These are phyloP conservation scores for Megalopta genalis DNA, from an alignment of 1,140 invertebrate genomes.

Conservation along the genomic window DNA sequence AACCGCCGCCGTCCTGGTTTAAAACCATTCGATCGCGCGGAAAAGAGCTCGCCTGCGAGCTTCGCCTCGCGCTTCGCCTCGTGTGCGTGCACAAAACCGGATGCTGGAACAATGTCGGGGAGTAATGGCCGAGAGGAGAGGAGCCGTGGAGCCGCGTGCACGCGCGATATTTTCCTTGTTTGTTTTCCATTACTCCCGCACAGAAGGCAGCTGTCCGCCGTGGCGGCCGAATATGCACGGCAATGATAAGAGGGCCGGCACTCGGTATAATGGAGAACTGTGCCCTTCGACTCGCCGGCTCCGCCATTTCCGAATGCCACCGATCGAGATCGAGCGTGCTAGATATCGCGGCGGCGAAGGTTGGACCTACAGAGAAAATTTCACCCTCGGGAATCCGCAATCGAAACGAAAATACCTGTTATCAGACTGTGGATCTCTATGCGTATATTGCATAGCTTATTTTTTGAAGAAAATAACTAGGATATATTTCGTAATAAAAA, in stretches of 20 bases:
- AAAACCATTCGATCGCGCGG: slow-evolving; percentile 33
- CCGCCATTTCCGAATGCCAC: no score
- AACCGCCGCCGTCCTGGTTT: slow-evolving; percentile 13
- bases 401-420: no score
- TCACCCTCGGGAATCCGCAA: no score
- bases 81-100: no score
- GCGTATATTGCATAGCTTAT: no score
- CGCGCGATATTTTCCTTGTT: slow-evolving; percentile 67
- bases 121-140: slow-evolving; percentile 31
- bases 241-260: slow-evolving; percentile 69
- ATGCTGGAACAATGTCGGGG: not conserved
- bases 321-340: no score
- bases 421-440: no score
- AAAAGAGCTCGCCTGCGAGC: not conserved
- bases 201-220: slow-evolving; percentile 46
- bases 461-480: no score
- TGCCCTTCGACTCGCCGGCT: slow-evolving; percentile 18
- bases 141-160: slow-evolving; percentile 29
- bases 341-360: no score
- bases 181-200: slow-evolving; percentile 71
- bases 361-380: no score
- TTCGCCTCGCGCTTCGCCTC: no score
- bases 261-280: slow-evolving; percentile 71
- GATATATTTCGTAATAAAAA: no score
- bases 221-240: slow-evolving; percentile 58